Percentiles rank a stretch among this genome's conserved stretches.
These are phyloP conservation scores for Teleogryllus oceanicus DNA, from an alignment of 2,888 invertebrate species.

Conservation along the genomic window DNA sequence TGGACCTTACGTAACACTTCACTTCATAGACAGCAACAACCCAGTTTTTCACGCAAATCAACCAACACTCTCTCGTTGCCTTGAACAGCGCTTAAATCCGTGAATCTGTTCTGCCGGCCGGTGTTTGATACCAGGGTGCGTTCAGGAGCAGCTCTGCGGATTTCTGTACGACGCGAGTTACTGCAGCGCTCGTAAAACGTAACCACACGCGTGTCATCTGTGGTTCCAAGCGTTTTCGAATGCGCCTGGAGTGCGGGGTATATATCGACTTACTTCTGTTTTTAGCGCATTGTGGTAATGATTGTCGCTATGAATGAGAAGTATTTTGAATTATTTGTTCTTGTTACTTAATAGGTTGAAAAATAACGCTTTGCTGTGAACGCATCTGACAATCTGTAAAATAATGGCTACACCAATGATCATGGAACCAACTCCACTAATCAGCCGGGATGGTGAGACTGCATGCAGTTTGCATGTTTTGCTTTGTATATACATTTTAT, in stretches of 20 bases:
- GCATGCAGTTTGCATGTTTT: not conserved
- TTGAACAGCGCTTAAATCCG: too few relatives aligned
- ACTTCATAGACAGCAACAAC: too few relatives aligned
- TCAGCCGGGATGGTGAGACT: constrained; percentile 18
- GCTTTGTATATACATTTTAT: not conserved
- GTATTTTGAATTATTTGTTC: constrained; percentile 6
- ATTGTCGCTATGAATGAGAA: constrained; percentile 2
- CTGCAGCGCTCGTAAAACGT: constrained; percentile 10
- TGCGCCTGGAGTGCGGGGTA: constrained; percentile 6
- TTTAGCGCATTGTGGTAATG: constrained; percentile 18
- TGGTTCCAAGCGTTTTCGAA: not conserved
- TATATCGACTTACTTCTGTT: constrained; percentile 18
- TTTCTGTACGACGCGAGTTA: not conserved
- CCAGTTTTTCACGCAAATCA: too few relatives aligned
- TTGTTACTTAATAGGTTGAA: not conserved
- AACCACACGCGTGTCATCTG: not conserved
- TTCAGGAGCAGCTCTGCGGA: too few relatives aligned
- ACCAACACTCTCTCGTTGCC: too few relatives aligned
- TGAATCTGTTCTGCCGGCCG: too few relatives aligned
- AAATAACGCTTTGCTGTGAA: not conserved
- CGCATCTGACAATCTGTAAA: not conserved
- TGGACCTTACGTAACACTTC: too few relatives aligned
- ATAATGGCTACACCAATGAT: not conserved
- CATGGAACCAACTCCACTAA: constrained; percentile 1
- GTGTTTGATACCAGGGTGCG: too few relatives aligned